Base-by-base conservation (phyloP, 2,113 vertebrate genomes). In the Rhodinocichla rosea region DNA sequence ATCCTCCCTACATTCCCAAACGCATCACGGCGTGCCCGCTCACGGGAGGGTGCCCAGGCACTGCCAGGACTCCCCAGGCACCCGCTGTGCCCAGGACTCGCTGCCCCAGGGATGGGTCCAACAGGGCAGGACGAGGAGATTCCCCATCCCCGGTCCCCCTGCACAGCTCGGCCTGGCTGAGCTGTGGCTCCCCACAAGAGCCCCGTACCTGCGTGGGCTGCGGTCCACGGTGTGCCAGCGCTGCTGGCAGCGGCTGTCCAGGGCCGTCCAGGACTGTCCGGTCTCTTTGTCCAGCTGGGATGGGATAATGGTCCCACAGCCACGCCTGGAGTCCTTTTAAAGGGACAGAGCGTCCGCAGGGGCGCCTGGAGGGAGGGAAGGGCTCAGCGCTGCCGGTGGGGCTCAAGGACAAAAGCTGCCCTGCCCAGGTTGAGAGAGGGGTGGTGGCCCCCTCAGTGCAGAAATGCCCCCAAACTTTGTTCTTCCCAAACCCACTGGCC, bases 311-410 rank as follows among this genome's bases (percentile, higher is more conserved):
- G 87, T 82, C 82, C 89, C 68, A 21, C 94, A 78, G 91, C 93
- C 91, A 94, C 91, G 94, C 94, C 94, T 94, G 95, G 94, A 91
- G 90, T 17, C 79, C 93, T 97, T 96, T 97, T 96, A 97, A 97
- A 97, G 97, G 26, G 96, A 92, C 95, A 96, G 96, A 81, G 47
- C 84, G 64, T 68, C 40, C 33, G 3, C 60, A 4, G 92, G 92
- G 92, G 65, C 10, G 7, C 74, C 85, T 9, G 22, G 74, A 57
- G 74, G 87, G 80, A 42, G 81, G 92, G 92, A 45, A 71, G 42
- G 74, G 84, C 78, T 91, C 15, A 0, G 81, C 39, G 11, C 13
- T 64, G 56, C n/a, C 1, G 4, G 35, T 40, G 47, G 35, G 22
- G 3, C 22, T 55, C 47, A 55, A 52, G 55, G 53, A 33, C 92